Evolutionary conservation across 2,797 vertebrate genomes (phyloP).

Genomic region (Sciaenops ocellatus): DNA sequence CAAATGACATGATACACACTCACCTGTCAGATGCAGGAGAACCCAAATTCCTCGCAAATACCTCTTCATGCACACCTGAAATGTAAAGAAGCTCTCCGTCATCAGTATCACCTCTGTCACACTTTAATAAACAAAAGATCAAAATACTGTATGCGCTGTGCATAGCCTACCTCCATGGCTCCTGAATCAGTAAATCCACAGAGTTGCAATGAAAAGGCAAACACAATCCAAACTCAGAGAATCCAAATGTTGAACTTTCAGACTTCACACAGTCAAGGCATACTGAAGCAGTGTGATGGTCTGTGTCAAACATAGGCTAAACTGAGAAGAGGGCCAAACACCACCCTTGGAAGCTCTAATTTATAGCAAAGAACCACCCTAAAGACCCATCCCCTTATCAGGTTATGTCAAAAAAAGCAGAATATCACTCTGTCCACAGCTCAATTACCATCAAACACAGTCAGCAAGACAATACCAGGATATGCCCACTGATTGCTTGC

Average conservation of each 20-base stretch:
- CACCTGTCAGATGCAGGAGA: conserved; percentile 80
- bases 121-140: background rate
- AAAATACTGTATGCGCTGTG: background rate
- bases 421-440: conserved; percentile 57
- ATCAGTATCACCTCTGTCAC: background rate
- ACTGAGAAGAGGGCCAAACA: conserved; percentile 5
- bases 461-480: conserved; percentile 82
- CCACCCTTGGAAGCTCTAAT: conserved; percentile 54
- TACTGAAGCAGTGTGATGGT: conserved; percentile 28
- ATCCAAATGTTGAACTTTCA: conserved; percentile 23
- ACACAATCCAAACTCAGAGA: conserved; percentile 24
- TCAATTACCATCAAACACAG: conserved; percentile 67
- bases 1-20: conserved; percentile 18
- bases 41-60: conserved; percentile 62
- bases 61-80: conserved; percentile 55
- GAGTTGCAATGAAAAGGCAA: conserved; percentile 25
- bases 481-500: conserved; percentile 77
- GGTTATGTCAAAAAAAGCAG: conserved; percentile 59
- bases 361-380: conserved; percentile 76
- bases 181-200: conserved; percentile 35
- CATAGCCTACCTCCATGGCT: conserved; percentile 75
- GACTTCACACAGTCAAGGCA: conserved; percentile 39
- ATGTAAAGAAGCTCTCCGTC: conserved; percentile 22
- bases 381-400: conserved; percentile 52
- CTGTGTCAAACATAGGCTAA: conserved; percentile 21